phyloP scores from a whole-genome alignment of 2,888 invertebrate species.

The Eupithecia centaureata region DNA sequence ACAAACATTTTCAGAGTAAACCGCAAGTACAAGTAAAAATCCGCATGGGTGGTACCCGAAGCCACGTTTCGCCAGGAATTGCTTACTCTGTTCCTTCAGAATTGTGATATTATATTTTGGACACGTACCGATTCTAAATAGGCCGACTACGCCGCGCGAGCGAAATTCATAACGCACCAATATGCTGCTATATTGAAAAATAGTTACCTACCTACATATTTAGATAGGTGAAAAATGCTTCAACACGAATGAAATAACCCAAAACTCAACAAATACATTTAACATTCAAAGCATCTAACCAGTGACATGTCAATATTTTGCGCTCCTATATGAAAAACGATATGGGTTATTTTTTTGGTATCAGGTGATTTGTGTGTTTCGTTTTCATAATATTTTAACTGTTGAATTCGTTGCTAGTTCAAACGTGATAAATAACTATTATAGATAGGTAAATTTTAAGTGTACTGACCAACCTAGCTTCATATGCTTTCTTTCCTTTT shows the following conservation, averaged over 20 bases:
- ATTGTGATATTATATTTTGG: constrained; percentile 64
- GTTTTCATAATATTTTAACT: background rate
- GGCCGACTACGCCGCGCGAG: constrained; percentile 46
- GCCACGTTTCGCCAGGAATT: constrained; percentile 34
- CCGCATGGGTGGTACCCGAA: constrained; percentile 21
- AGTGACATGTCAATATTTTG: too few species aligned
- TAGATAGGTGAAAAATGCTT: background rate
- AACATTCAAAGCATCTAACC: background rate
- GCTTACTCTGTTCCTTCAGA: constrained; percentile 34
- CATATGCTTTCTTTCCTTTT: constrained; percentile 37
- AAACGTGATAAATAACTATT: too few species aligned
- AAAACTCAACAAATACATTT: background rate
- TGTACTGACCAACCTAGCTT: too few species aligned
- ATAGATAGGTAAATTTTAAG: too few species aligned
- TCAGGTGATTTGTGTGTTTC: background rate
- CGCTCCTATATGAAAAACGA: too few species aligned
- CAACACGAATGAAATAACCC: background rate
- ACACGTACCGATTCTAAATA: constrained; percentile 65
- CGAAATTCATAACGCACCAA: constrained; percentile 73
- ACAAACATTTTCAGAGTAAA: constrained; percentile 32
- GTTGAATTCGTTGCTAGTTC: background rate
- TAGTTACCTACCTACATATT: constrained; percentile 54
- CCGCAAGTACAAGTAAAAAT: constrained; percentile 27
- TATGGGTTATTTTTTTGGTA: too few species aligned
- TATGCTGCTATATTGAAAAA: constrained; percentile 77